Percentiles rank a stretch among this genome's conserved stretches.
Evolutionary conservation across 2,113 vertebrate species (phyloP).

Genomic region (Aramus guarauna): DNA sequence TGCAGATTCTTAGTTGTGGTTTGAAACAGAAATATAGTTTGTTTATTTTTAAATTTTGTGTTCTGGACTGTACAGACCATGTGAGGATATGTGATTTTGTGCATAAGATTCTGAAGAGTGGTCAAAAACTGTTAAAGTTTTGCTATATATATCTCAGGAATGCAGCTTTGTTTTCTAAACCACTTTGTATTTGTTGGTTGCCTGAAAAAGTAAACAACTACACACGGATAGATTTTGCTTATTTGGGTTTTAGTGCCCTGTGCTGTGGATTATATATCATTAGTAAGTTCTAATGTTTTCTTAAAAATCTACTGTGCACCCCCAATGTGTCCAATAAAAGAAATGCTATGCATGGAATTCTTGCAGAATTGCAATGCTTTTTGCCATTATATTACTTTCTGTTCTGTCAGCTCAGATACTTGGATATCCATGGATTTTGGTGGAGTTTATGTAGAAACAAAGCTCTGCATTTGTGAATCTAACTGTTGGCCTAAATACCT

Average conservation of each 20-base stretch:
- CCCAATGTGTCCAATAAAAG: neutral
- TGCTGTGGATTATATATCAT: neutral
- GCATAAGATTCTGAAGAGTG: neutral
- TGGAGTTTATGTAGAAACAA: neutral
- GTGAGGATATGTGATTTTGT: neutral
- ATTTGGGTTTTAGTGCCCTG: neutral
- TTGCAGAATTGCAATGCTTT: neutral
- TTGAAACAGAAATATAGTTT: neutral
- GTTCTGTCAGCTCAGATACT: neutral
- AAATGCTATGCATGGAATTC: neutral
- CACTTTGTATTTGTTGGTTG: neutral
- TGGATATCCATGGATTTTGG: neutral
- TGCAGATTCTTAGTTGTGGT: neutral
- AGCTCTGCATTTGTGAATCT: neutral
- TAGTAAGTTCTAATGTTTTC: neutral
- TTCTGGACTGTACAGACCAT: neutral
- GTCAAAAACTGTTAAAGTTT: neutral
- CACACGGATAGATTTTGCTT: neutral
- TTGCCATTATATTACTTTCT: neutral
- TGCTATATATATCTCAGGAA: neutral
- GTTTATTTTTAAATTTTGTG: neutral
- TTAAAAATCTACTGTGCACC: neutral
- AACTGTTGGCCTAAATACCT: neutral
- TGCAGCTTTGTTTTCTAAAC: neutral
- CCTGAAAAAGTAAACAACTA: neutral